phyloP scores from a whole-genome alignment of 2,113 vertebrate genomes.

The Noturus placidus region DNA sequence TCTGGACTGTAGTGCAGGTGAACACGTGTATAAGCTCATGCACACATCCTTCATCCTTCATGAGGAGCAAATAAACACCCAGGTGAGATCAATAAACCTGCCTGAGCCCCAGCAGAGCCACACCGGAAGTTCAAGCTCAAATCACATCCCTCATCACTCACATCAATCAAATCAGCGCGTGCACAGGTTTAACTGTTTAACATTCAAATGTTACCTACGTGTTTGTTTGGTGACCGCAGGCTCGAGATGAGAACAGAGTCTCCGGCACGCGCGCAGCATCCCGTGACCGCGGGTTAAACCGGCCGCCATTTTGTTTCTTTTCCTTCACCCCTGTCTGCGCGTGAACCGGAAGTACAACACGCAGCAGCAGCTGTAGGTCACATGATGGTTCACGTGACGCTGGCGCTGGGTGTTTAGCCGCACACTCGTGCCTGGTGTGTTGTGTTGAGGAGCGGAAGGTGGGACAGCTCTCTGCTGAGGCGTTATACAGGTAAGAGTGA shows the following conservation, averaged over 20 bases:
- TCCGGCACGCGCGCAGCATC: not conserved
- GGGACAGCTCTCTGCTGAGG: not conserved
- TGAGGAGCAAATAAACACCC: not conserved
- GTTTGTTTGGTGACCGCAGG: not conserved
- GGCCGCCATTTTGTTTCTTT: not conserved
- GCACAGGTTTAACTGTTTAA: not conserved
- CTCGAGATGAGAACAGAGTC: not conserved
- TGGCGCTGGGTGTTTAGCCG: not conserved
- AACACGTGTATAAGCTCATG: not conserved
- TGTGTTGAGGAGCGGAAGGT: no score
- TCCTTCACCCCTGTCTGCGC: not conserved
- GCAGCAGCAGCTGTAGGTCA: not conserved
- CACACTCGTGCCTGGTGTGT: not conserved
- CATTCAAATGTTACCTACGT: not conserved
- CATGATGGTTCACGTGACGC: not conserved
- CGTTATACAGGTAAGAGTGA: not conserved
- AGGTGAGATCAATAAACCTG: not conserved
- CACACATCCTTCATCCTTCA: no score
- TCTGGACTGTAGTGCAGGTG: no score
- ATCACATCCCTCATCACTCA: not conserved
- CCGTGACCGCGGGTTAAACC: not conserved
- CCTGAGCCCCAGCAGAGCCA: no score
- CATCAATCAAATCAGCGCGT: no score
- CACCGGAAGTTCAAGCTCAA: no score
- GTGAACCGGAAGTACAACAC: constrained; percentile 11